These are phyloP conservation scores for Anseranas semipalmata DNA, from an alignment of 2,113 vertebrate genomes.

Conservation along the genomic window DNA sequence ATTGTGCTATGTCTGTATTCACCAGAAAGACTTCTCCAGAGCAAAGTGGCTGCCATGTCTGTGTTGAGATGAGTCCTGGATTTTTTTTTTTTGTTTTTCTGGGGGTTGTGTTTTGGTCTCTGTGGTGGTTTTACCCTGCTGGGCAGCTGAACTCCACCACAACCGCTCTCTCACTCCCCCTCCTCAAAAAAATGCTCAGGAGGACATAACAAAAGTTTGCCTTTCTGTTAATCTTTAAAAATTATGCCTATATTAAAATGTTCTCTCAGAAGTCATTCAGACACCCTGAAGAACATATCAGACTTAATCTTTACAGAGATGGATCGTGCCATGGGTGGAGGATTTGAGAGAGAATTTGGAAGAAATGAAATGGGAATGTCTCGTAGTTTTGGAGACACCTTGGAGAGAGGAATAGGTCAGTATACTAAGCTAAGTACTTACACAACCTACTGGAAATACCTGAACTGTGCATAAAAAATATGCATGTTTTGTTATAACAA, in stretches of 20 bases:
- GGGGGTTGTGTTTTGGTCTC: neutral
- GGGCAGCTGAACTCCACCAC: too few species aligned
- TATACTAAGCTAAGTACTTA: neutral
- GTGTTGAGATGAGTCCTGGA: neutral
- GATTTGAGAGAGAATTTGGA: slow-evolving; percentile 90
- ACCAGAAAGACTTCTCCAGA: neutral
- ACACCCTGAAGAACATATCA: neutral
- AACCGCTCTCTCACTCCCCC: too few species aligned
- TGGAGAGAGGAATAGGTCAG: slow-evolving; percentile 90
- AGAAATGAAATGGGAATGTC: slow-evolving; percentile 91
- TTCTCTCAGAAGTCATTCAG: neutral
- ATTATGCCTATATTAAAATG: rapidly evolving
- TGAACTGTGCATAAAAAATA: neutral
- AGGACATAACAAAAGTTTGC: neutral
- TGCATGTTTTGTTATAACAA: rapidly evolving
- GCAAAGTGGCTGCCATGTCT: neutral
- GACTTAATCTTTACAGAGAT: slow-evolving; percentile 81
- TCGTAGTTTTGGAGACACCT: slow-evolving; percentile 87
- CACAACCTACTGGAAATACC: neutral
- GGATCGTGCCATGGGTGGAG: slow-evolving; percentile 87
- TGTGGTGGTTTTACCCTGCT: too few species aligned
- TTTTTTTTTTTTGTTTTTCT: neutral
- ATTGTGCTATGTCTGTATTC: neutral
- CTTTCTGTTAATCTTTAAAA: neutral
- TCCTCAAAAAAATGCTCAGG: too few species aligned